Conservation (phyloP, 2,113 vertebrate genomes). For the Callithrix jacchus region DNA sequence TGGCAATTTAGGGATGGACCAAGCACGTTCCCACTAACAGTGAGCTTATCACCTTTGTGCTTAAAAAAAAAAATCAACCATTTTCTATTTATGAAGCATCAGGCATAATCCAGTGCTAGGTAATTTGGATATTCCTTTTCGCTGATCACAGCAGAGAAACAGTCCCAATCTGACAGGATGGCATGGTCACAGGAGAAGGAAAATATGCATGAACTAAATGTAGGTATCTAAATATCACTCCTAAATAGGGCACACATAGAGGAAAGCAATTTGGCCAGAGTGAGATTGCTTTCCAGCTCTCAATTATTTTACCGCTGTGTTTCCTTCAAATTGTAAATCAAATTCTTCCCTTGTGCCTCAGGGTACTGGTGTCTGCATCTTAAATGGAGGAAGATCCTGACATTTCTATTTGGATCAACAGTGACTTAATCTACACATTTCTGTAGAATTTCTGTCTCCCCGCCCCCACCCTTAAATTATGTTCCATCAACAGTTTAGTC, state of each 20-base stretch:
- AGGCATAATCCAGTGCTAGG: neutral
- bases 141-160: constrained; percentile 38
- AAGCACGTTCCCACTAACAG: neutral
- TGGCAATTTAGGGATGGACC: neutral
- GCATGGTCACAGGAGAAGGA: constrained; percentile 39
- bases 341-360: constrained; percentile 68
- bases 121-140: neutral
- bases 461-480: constrained; percentile 13
- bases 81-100: constrained; percentile 7
- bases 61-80: neutral
- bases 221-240: neutral
- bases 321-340: constrained; percentile 80
- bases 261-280: constrained; percentile 81
- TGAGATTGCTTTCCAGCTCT: constrained; percentile 78
- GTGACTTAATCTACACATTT: neutral
- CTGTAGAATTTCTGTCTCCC: constrained; percentile 22
- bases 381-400: constrained; percentile 68
- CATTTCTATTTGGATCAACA: constrained; percentile 63
- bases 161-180: neutral
- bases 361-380: constrained; percentile 68
- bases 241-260: constrained; percentile 32
- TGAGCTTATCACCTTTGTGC: neutral
- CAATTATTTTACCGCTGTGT: constrained; percentile 78
- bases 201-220: constrained; percentile 56
- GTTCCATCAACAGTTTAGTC: constrained; percentile 42